Conservation (phyloP, 2,888 invertebrate species). For the Lasioglossum marginatum region DNA sequence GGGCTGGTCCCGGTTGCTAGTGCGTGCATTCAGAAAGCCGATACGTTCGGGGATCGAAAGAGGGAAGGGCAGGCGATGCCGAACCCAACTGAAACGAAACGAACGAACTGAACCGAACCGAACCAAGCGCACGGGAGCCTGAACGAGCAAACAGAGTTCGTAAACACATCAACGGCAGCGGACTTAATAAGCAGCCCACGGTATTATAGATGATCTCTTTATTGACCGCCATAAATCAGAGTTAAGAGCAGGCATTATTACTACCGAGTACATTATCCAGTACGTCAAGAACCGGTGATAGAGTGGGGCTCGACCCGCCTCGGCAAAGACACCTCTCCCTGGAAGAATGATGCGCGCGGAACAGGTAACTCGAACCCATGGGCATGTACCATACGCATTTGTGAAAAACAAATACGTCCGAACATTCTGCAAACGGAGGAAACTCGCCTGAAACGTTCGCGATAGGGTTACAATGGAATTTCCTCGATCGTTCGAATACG, state of each 20-base stretch:
- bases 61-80: background rate
- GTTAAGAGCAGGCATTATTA: conserved; percentile 65
- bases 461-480: background rate
- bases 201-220: conserved; percentile 68
- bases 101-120: conserved; percentile 9
- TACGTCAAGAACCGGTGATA: conserved; percentile 55
- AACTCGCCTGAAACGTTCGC: background rate
- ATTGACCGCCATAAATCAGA: conserved; percentile 68
- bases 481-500: background rate
- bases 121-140: conserved; percentile 32
- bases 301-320: conserved; percentile 32
- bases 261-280: conserved; percentile 55
- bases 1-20: background rate
- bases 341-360: background rate
- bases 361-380: conserved; percentile 25
- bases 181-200: conserved; percentile 62
- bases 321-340: conserved; percentile 41
- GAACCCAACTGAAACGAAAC: background rate
- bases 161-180: conserved; percentile 61
- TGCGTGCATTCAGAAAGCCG: conserved; percentile 33
- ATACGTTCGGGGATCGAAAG: conserved; percentile 41
- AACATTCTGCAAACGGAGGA: background rate
- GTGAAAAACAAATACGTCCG: conserved; percentile 23
- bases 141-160: conserved; percentile 56
- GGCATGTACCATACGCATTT: background rate